These are phyloP conservation scores for Patiria pectinifera DNA, from an alignment of 53 echinoderm and acorn worm species.

Conservation along the genomic window DNA sequence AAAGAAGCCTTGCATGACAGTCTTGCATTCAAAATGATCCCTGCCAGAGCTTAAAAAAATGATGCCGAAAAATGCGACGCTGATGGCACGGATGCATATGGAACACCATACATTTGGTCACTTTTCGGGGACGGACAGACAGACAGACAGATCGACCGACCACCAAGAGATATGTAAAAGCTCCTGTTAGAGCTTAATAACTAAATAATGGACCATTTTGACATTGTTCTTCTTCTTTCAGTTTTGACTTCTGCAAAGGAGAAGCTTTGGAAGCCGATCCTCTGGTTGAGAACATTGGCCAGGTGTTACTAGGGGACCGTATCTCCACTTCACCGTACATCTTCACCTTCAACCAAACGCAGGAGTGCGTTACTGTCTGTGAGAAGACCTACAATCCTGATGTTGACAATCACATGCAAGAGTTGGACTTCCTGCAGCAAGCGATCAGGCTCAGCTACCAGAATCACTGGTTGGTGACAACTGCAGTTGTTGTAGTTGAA, in stretches of 20 bases:
- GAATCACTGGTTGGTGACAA: slow-evolving; percentile 83
- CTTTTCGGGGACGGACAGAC: too few relatives aligned
- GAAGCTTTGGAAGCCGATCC: slow-evolving; percentile 44
- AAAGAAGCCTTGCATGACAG: too few relatives aligned
- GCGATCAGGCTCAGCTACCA: slow-evolving; percentile 90
- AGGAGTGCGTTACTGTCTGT: slow-evolving; percentile 77
- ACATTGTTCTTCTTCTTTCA: slow-evolving; percentile 1
- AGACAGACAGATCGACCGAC: too few relatives aligned
- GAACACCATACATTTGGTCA: too few relatives aligned
- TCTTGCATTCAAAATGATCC: too few relatives aligned
- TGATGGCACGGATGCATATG: too few relatives aligned
- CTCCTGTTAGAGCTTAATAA: too few relatives aligned
- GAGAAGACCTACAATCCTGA: slow-evolving; percentile 73
- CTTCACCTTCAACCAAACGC: slow-evolving; percentile 75
- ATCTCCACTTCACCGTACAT: slow-evolving; percentile 90
- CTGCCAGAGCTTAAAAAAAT: too few relatives aligned
- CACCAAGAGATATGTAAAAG: too few relatives aligned
- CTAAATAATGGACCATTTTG: background rate
- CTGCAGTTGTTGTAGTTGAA: too few relatives aligned
- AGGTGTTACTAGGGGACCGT: slow-evolving; percentile 96
- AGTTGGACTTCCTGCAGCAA: slow-evolving; percentile 77
- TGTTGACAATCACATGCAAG: slow-evolving; percentile 22
- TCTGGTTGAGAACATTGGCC: slow-evolving; percentile 85
- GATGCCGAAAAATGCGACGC: too few relatives aligned
- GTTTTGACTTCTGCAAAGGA: slow-evolving; percentile 96